phyloP scores from a whole-genome alignment of 2,113 vertebrate genomes.

The Aptenodytes forsteri region DNA sequence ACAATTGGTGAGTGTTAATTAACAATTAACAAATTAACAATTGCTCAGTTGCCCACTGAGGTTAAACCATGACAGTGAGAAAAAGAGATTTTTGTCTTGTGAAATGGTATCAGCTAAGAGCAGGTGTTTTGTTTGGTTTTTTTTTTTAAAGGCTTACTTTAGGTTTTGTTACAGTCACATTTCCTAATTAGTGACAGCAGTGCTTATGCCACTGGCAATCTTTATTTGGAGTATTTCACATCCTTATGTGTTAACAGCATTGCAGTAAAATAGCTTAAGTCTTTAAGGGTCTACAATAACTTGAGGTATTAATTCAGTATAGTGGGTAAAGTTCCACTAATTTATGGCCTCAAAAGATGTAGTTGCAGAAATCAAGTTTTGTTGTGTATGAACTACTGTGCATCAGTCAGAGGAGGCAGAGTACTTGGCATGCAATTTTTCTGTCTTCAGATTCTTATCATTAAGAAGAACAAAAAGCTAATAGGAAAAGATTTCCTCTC shows the following conservation, averaged over 20 bases:
- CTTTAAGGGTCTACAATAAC: neutral
- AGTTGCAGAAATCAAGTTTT: neutral
- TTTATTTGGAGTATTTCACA: neutral
- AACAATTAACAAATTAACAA: no score
- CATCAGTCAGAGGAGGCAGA: slow-evolving; percentile 13
- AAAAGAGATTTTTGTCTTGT: neutral
- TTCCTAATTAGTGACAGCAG: neutral
- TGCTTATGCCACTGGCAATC: neutral
- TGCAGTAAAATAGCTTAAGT: neutral
- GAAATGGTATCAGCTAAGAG: neutral
- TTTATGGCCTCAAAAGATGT: neutral
- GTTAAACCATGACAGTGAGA: neutral
- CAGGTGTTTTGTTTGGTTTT: neutral
- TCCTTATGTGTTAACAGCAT: neutral
- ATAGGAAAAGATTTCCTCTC: slow-evolving; percentile 41
- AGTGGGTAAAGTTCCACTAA: neutral
- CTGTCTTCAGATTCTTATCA: slow-evolving; percentile 45
- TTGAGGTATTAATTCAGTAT: neutral
- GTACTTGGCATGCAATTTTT: slow-evolving; percentile 20
- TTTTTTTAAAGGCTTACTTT: neutral
- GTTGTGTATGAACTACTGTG: neutral
- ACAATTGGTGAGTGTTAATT: neutral
- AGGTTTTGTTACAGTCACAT: neutral
- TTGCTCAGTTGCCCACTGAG: no score
- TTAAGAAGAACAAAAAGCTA: slow-evolving; percentile 47